Base-by-base conservation (phyloP, 1,140 invertebrate species). In the Euschistus heros region DNA sequence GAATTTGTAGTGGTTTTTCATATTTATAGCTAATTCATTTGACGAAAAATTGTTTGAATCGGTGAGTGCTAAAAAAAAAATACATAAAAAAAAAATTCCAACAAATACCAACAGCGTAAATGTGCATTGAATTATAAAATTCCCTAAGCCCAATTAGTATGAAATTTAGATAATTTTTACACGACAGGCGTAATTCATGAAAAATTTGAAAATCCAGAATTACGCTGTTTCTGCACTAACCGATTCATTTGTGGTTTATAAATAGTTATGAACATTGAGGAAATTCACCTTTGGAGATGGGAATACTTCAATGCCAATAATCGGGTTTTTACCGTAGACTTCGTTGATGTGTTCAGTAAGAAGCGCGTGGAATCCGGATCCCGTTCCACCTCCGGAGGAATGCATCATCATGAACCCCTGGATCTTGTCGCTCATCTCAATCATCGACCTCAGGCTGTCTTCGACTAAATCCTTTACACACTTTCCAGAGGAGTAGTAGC, bases 361-460 rank as follows among this genome's bases (percentile, higher is more conserved):
- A 14, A 90, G 75, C 5, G 87, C 86, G 2, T 86, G 83, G 72
- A 91, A 91, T 0, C 88, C 88, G 15, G 88, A 90, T 2, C 87
- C 87, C 46, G 87, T 90, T 33, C 88, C 88, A 27, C 88, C 88
- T 20, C 88, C 88, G 70, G 89, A 89, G 42, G 83, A 85, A 74
- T 89, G 85, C 74, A 88, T 89, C n/a, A 90, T 78, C 37, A 91
- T 80, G 74, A 91, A 91, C 24, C 86, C 86, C 77, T 87, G 81
- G 3, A 78, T 33, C 79, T 75, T 52, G 79, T 81, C 77, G 68
- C 79, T 80, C 46, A 70, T 64, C 55, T 75, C 74, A 0, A 74
- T 65, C 4, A 75, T 63, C 65, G 71, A 72, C 20, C 74, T 70
- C 42, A 76, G 71, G 55, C 74, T 68, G 52, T 77, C 75, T 63